phyloP scores from a whole-genome alignment of 2,797 vertebrate genomes.

The Pelochelys cantorii region DNA sequence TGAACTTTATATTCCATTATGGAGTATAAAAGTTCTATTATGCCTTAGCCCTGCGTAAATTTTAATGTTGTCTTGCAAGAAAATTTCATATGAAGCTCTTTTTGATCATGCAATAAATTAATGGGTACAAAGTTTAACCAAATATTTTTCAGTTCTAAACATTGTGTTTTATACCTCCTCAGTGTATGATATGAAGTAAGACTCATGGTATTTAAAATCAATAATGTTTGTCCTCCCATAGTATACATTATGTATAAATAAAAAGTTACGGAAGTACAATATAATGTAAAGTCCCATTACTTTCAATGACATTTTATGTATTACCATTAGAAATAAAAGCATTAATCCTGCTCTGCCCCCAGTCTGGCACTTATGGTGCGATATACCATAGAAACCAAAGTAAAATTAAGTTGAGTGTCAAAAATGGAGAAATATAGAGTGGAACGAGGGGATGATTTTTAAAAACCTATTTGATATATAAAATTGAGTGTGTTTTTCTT shows the following conservation, averaged over 20 bases:
- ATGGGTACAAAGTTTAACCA: not conserved
- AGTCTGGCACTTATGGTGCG: rapidly evolving
- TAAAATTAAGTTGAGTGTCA: not conserved
- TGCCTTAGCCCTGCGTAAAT: not conserved
- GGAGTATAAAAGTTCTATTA: rapidly evolving
- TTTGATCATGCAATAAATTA: not conserved
- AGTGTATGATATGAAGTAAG: not conserved
- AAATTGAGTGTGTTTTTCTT: not conserved
- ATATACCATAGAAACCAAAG: rapidly evolving
- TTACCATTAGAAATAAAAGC: not conserved
- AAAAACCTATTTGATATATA: not conserved
- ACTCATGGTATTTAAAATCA: not conserved
- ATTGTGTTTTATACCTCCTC: not conserved
- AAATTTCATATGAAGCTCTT: not conserved
- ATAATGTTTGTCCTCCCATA: not conserved
- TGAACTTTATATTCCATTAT: not conserved
- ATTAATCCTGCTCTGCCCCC: rapidly evolving
- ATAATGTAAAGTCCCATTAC: not conserved
- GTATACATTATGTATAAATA: not conserved
- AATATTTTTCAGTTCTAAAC: rapidly evolving
- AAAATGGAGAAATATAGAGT: not conserved
- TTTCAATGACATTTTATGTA: not conserved
- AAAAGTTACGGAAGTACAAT: no score
- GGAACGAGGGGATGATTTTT: not conserved
- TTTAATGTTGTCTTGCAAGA: not conserved